Conservation (phyloP, 1,140 invertebrate genomes). For the Hetaerina americana region DNA sequence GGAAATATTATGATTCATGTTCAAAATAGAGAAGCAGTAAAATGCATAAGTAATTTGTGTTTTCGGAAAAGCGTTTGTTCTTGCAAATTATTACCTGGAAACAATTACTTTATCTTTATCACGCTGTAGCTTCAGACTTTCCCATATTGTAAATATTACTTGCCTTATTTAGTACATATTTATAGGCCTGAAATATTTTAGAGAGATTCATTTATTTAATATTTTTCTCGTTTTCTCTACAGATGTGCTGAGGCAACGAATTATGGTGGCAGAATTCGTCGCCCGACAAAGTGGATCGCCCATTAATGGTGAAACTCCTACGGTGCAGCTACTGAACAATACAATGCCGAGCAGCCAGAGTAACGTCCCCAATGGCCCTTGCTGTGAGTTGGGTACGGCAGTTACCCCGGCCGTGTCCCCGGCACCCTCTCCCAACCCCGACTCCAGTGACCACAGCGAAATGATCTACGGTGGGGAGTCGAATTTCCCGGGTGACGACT, state of each 20-base stretch:
- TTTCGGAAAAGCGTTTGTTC: too few relatives aligned
- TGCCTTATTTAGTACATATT: too few relatives aligned
- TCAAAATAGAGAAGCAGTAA: too few relatives aligned
- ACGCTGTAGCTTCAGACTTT: too few relatives aligned
- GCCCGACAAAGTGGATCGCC: slow-evolving; percentile 51
- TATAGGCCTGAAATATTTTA: too few relatives aligned
- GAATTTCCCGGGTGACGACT: slow-evolving; percentile 19
- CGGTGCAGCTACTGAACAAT: slow-evolving; percentile 28
- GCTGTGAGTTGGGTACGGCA: neutral
- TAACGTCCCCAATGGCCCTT: slow-evolving; percentile 2
- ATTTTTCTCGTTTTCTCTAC: slow-evolving; percentile 29
- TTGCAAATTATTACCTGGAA: too few relatives aligned
- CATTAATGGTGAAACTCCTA: slow-evolving; percentile 49
- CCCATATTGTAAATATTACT: too few relatives aligned
- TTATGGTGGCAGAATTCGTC: slow-evolving; percentile 74
- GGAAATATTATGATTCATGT: too few relatives aligned
- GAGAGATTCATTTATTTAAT: too few relatives aligned
- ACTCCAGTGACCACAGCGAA: slow-evolving; percentile 7
- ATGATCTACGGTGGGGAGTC: neutral
- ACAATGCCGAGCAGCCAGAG: slow-evolving; percentile 9
- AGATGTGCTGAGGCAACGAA: slow-evolving; percentile 57
- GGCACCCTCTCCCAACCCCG: slow-evolving; percentile 12
- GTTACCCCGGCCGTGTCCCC: slow-evolving; percentile 4
- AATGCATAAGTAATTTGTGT: too few relatives aligned
- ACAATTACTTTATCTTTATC: too few relatives aligned